Evolutionary conservation across 92 coral and sea anemone species (phyloP).

Genomic region (Epizoanthus scotinus): DNA sequence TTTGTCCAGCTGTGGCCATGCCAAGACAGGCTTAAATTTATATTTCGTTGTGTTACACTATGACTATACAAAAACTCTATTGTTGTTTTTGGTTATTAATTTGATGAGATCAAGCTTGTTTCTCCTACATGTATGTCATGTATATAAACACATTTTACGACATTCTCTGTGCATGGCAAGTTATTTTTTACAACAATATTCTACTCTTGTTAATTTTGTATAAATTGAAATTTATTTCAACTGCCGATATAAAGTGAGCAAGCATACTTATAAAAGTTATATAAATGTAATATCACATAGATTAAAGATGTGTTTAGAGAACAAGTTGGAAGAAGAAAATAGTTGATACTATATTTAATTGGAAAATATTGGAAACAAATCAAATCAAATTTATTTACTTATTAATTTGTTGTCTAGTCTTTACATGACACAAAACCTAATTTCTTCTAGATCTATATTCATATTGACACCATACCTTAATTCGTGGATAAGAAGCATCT

Average conservation of each 20-base stretch:
- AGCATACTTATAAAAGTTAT: background rate
- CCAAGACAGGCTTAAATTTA: no score
- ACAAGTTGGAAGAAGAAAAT: background rate
- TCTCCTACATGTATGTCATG: slow-evolving; percentile 7
- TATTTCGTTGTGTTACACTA: no score
- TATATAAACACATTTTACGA: slow-evolving; percentile 13
- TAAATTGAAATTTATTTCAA: background rate
- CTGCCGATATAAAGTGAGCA: background rate
- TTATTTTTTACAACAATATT: background rate
- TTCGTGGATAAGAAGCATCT: no score
- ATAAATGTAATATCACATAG: background rate
- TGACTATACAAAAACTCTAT: no score
- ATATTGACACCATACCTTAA: no score
- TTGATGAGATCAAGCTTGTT: slow-evolving; percentile 7
- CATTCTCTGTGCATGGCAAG: slow-evolving; percentile 1
- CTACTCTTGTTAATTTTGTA: background rate
- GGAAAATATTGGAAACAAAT: no score
- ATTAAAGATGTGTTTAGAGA: slow-evolving; percentile 14
- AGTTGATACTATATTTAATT: no score
- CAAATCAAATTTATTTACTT: no score
- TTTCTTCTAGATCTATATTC: no score
- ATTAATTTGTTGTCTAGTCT: no score
- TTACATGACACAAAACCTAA: no score
- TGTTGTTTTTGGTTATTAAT: slow-evolving; percentile 12
- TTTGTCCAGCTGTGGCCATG: no score